A percentile compares a stretch with the other conserved stretches of the same genome.
These are phyloP conservation scores for Lytechinus pictus DNA, from an alignment of 35 echinoderm and acorn worm genomes.

Conservation along the genomic window DNA sequence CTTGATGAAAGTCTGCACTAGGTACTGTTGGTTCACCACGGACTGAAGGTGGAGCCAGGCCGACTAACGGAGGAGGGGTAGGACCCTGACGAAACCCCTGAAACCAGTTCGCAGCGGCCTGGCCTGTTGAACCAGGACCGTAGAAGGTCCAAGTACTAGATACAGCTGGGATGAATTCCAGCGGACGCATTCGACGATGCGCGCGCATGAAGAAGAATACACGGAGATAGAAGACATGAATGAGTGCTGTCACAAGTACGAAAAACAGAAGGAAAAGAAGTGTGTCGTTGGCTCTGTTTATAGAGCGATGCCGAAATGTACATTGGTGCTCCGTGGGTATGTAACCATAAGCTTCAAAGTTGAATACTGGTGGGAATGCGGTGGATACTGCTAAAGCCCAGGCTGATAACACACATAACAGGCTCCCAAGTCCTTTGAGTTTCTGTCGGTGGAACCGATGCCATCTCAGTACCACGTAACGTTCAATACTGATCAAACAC, in stretches of 20 bases:
- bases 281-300: conserved; percentile 68
- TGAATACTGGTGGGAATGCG: conserved; percentile 95
- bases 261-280: conserved; percentile 84
- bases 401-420: conserved; percentile 75
- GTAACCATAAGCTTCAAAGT: conserved; percentile 75
- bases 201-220: conserved; percentile 92
- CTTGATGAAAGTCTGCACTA: conserved; percentile 76
- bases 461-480: conserved; percentile 88
- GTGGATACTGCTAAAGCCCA: conserved; percentile 92
- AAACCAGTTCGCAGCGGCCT: conserved; percentile 88
- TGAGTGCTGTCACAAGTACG: conserved; percentile 69
- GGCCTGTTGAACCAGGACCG: conserved; percentile 88
- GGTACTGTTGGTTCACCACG: conserved; percentile 71
- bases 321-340: conserved; percentile 79
- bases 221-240: conserved; percentile 76
- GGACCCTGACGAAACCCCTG: conserved; percentile 84
- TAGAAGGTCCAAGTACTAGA: conserved; percentile 98
- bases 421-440: conserved; percentile 76
- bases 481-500: conserved; percentile 84
- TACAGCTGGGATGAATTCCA: conserved; percentile 89
- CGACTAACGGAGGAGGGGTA: conserved; percentile 78
- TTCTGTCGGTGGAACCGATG: conserved; percentile 96
- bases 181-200: conserved; percentile 91
- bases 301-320: conserved; percentile 68
- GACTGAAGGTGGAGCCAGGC: conserved; percentile 65